Percentiles rank a stretch among this genome's conserved stretches.
phyloP scores from a whole-genome alignment of 2,797 vertebrate genomes.

The Scomberomorus guttatus region DNA sequence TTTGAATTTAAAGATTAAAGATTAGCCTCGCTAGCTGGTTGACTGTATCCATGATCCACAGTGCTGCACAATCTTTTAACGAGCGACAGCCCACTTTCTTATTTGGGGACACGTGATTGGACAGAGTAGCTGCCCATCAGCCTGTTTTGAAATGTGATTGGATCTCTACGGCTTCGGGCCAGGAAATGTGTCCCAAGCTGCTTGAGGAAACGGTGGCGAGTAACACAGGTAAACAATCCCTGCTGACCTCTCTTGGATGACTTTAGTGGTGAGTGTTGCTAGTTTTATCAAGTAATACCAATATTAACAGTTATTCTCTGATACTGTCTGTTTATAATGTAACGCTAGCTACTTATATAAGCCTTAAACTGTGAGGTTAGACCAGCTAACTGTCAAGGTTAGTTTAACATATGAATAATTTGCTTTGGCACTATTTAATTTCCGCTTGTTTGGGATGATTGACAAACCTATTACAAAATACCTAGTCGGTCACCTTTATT shows the following conservation, averaged over 20 bases:
- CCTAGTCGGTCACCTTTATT: neutral
- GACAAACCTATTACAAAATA: neutral
- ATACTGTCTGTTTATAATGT: neutral
- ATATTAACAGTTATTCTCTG: neutral
- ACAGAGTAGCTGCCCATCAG: constrained; percentile 38
- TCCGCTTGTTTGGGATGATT: neutral
- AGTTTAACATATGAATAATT: neutral
- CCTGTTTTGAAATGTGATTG: constrained; percentile 50
- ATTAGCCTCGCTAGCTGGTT: constrained; percentile 56
- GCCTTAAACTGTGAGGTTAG: neutral
- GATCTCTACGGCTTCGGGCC: neutral
- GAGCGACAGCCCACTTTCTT: constrained; percentile 37
- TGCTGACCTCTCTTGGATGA: constrained; percentile 13
- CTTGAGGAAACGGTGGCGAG: constrained; percentile 29
- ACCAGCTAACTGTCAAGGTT: constrained; percentile 1
- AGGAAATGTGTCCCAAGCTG: constrained; percentile 50
- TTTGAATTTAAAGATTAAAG: constrained; percentile 30
- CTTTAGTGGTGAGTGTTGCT: neutral
- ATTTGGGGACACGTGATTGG: constrained; percentile 67
- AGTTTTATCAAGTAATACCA: neutral
- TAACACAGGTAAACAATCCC: constrained; percentile 66
- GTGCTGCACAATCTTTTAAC: neutral
- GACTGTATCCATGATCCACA: constrained; percentile 40
- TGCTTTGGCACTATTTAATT: neutral
- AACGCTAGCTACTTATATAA: neutral